Evolutionary conservation across 2,113 vertebrate genomes (phyloP).

Genomic region (Campylorhamphus procurvoides): DNA sequence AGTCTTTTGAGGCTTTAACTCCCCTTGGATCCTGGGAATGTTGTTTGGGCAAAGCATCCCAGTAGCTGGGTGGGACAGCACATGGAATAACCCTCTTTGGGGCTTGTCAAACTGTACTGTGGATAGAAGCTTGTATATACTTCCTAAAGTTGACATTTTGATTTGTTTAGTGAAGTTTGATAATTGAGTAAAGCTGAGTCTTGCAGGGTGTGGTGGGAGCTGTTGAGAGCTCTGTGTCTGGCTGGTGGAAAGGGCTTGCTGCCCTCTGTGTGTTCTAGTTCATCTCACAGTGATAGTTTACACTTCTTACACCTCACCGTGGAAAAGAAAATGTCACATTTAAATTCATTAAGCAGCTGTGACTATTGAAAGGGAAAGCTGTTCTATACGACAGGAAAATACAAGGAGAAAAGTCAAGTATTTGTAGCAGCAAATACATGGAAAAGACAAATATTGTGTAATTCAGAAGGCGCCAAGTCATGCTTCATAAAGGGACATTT

Average conservation of each 20-base stretch:
- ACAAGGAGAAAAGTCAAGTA: not conserved
- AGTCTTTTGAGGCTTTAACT: constrained; percentile 3
- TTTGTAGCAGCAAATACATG: not conserved
- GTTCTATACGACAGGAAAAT: not conserved
- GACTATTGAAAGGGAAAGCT: not conserved
- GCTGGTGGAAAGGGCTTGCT: not conserved
- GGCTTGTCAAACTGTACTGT: not conserved
- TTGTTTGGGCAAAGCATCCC: not conserved
- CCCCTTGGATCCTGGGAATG: not conserved
- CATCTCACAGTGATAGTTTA: not conserved
- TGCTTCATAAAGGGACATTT: not conserved
- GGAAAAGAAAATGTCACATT: constrained; percentile 42
- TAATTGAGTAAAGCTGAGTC: not conserved
- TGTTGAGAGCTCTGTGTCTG: not conserved
- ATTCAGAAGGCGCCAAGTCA: not conserved
- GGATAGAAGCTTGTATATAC: not conserved
- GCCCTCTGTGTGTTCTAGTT: constrained; percentile 9
- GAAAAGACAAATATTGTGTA: not conserved
- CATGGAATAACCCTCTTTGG: not conserved
- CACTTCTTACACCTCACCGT: not conserved
- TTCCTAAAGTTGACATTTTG: not conserved
- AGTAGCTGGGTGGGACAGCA: not conserved
- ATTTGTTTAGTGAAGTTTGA: not conserved
- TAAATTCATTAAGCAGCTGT: constrained; percentile 17
- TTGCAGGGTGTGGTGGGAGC: not conserved